Base-by-base conservation (phyloP, 2,797 vertebrate species). In the Megaceryle alcyon region DNA sequence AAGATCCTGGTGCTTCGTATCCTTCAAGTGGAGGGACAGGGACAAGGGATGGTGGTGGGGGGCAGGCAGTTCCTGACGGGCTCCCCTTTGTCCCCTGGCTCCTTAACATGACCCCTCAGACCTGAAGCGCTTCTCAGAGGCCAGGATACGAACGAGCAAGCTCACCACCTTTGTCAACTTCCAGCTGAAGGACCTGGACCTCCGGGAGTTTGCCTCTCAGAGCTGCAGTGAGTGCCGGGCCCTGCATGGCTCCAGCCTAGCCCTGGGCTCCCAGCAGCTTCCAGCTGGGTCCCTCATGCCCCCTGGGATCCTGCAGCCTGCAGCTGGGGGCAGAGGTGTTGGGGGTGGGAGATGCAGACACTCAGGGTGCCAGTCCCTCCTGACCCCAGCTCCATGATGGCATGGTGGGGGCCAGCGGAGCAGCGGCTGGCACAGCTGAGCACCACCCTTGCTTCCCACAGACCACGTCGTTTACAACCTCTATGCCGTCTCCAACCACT, bases 1-100 rank as follows among this genome's bases (percentile, higher is more conserved):
- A 99, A 99, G 97, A 98, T 99, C 95, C 98, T 99, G 51, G 99
- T 99, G 92, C 98, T 99, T 80, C 99, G 99, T 99, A 99, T 99
- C 99, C 99, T 99, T 71, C 0, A 6, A 44, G 63, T 11, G 7
- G 5, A 31, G 70, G 13, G n/a, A 4, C 2, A 9, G 72, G 29
- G 11, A 7, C 21, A 5, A 21, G 49, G 44, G 6, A 4, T 29
- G 31, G 6, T 23, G 71, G 22, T 1, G 59, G 7, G 10, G 13
- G 10, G 17, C 19, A 54, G 53, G 4, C 12, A 6, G 31, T 25
- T 83, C 43, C 7, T 7, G 1, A 4, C 1, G 2, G 54, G 54
- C 11, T 69, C 28, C 44, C 23, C n/a, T 65, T 65, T 46, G 54
- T 68, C 25, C 16, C 14, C 48, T 4, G 10, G 22, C 22, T 97